A percentile compares a stretch with the other conserved stretches of the same genome.
phyloP scores from a whole-genome alignment of 2,797 vertebrate species.

The Sebastes hubbsi region DNA sequence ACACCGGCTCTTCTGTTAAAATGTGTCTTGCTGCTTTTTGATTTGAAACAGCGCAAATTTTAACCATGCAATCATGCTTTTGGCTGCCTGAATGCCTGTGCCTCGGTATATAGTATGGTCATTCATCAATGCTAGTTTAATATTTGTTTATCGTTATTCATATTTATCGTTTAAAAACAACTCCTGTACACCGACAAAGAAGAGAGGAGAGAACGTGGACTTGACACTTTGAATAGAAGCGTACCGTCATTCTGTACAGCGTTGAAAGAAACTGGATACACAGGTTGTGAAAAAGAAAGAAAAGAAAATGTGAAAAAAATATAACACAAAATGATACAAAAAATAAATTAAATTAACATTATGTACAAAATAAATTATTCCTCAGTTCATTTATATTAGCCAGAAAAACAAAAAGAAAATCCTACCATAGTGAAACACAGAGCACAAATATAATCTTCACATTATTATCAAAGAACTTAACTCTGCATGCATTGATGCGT shows the following conservation, averaged over 20 bases:
- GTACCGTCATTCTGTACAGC: constrained; percentile 76
- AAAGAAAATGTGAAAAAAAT: constrained; percentile 4
- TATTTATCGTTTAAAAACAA: constrained; percentile 74
- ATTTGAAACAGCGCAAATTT: constrained; percentile 73
- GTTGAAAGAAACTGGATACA: constrained; percentile 51
- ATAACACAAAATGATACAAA: constrained; percentile 69
- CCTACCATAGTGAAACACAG: constrained; percentile 81
- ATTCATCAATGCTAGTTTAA: constrained; percentile 76
- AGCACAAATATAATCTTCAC: constrained; percentile 83
- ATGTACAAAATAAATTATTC: constrained; percentile 78
- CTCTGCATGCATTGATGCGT: constrained; percentile 82
- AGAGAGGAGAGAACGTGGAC: constrained; percentile 64
- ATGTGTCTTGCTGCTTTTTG: constrained; percentile 71
- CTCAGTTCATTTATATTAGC: constrained; percentile 72
- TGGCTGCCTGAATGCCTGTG: constrained; percentile 77
- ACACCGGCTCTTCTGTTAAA: constrained; percentile 62
- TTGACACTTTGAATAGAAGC: constrained; percentile 65
- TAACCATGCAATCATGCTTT: constrained; percentile 86
- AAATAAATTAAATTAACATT: constrained; percentile 70
- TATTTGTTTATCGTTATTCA: constrained; percentile 70
- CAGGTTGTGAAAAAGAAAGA: constrained; percentile 42
- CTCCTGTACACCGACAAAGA: constrained; percentile 80
- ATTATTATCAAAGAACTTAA: constrained; percentile 85
- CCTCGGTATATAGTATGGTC: constrained; percentile 80
- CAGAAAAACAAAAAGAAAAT: constrained; percentile 61